Base-by-base conservation (phyloP, 2,888 invertebrate genomes). In the Gandaritis pyraliata region DNA sequence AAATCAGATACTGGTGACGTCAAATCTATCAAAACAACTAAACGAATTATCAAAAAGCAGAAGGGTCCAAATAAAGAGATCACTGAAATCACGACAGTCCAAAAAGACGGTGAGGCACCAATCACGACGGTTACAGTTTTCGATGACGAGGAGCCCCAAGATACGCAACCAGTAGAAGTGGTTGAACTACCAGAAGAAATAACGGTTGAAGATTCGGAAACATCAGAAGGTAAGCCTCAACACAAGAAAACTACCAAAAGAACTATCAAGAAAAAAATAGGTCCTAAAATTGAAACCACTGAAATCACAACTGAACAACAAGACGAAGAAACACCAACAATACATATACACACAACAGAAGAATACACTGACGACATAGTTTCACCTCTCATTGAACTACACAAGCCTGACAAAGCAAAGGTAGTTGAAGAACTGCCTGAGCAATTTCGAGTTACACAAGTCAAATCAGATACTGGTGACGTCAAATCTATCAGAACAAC, bases 131-230 rank as follows among this genome's bases (percentile, higher is more conserved):
- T 77, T 0, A 72, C 64, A 0, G 71, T 77, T 0, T 90, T 90
- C 69, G 87, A 70, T 77, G 89, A 75, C 67, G 73, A 68, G 77
- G 81, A 30, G 68, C 83, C 69, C n/a, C n/a, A n/a, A n/a, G n/a
- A n/a, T n/a, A 29, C 6, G 29, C 29, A 29, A 6, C 29, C 29
- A 29, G 29, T 4, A 29, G 29, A 29, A 29, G 29, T 29, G 6
- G 29, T 29, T 6, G 29, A 29, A 38, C 38, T 38, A n/a, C 12
- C n/a, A 38, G 38, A 38, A n/a, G n/a, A n/a, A n/a, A n/a, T 12
- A 2, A n/a, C n/a, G 5, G 2, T n/a, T 5, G 38, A 38, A 38
- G n/a, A 38, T 2, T 38, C 38, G 2, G 3, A 38, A 5, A n/a
- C 38, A 1, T 5, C 38, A 1, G 38, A 38, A n/a, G 38, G 38